A percentile compares a stretch with the other conserved stretches of the same genome.
Conservation (phyloP, 1,140 invertebrate genomes). For the Cydia amplana region DNA sequence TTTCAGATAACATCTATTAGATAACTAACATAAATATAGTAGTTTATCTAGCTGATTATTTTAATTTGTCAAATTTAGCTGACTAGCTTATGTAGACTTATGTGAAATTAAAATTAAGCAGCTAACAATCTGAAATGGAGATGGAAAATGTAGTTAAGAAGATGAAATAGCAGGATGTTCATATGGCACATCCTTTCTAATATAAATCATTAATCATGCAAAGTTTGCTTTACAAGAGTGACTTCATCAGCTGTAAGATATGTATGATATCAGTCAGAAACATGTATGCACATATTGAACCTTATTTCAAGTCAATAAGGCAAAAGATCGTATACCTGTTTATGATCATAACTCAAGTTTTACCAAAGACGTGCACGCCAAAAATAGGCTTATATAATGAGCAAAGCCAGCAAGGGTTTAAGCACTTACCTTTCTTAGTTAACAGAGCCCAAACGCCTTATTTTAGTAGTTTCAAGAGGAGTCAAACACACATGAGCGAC, state of each 20-base stretch:
- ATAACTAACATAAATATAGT: not conserved
- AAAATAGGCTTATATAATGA: constrained; percentile 27
- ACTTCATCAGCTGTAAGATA: not conserved
- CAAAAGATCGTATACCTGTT: too few species aligned
- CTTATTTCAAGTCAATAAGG: not conserved
- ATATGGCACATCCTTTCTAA: not conserved
- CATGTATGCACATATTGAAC: not conserved
- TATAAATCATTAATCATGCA: not conserved
- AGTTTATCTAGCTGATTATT: not conserved
- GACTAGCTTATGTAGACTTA: not conserved
- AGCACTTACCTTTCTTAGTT: constrained; percentile 52
- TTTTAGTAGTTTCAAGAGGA: constrained; percentile 63
- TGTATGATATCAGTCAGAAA: not conserved
- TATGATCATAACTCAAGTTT: not conserved
- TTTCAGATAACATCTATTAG: constrained; percentile 1
- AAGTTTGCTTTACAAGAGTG: not conserved
- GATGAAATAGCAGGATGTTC: not conserved
- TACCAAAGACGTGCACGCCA: constrained; percentile 37
- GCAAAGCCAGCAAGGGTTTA: constrained; percentile 18
- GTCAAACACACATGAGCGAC: constrained; percentile 62
- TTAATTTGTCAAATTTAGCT: not conserved
- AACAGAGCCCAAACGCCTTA: constrained; percentile 57
- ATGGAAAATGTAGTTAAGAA: not conserved
- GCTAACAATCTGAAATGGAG: not conserved
- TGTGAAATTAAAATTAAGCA: not conserved